A percentile compares a stretch with the other conserved stretches of the same genome.
Evolutionary conservation across 1,140 invertebrate species (phyloP).

Genomic region (Sitodiplosis mosellana): DNA sequence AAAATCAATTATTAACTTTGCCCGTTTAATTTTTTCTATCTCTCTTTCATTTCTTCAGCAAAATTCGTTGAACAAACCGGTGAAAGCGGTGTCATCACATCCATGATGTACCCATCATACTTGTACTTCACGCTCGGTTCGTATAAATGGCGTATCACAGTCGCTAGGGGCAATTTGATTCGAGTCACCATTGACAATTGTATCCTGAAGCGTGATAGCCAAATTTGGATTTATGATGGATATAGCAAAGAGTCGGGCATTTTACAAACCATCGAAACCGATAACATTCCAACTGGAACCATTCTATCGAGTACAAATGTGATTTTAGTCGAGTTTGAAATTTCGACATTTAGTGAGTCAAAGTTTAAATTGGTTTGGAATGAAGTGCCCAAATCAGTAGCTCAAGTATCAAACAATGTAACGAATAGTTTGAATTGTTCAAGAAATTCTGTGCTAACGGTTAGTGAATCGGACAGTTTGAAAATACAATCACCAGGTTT

Average conservation of each 20-base stretch:
- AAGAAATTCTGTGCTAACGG: conserved; percentile 23
- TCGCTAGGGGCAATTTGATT: conserved; percentile 10
- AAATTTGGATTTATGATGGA: conserved; percentile 48
- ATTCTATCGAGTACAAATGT: conserved; percentile 42
- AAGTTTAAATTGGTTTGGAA: conserved; percentile 44
- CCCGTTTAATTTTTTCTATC: no score
- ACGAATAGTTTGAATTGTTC: conserved; percentile 15
- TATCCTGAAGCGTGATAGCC: no score
- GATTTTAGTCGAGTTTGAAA: conserved; percentile 29
- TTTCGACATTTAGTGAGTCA: conserved; percentile 8
- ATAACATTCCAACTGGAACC: conserved; percentile 18
- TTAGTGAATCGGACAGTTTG: conserved; percentile 9
- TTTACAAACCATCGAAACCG: conserved; percentile 20
- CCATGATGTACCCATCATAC: conserved; percentile 53
- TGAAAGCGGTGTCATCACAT: conserved; percentile 45
- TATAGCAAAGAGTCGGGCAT: conserved; percentile 37
- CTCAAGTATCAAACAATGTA: neutral
- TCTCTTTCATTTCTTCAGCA: conserved; percentile 8
- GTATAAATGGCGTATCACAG: conserved; percentile 48
- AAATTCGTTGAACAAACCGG: conserved; percentile 24
- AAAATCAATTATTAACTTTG: no score
- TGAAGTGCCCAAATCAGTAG: conserved; percentile 18
- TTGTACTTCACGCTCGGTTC: conserved; percentile 2
- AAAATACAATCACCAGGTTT: conserved; percentile 55
- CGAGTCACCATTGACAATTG: no score